Base-by-base conservation (phyloP, 2,113 vertebrate genomes). In the Semicossyphus pulcher region DNA sequence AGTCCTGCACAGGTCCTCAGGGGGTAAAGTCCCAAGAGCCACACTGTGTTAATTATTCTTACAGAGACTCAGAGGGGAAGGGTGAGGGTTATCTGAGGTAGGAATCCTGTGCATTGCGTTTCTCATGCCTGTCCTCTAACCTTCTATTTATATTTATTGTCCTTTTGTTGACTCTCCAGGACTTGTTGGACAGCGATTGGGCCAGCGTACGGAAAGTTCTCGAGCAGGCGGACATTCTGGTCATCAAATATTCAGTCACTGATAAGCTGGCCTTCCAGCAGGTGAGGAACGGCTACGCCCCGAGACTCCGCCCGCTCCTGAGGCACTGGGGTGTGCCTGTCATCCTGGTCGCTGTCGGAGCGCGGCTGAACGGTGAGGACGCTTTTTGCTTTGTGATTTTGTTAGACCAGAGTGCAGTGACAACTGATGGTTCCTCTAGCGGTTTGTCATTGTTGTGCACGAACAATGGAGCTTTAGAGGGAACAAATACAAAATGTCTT, bases 171-270 rank as follows among this genome's bases (percentile, higher is more conserved):
- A 78, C 74, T 84, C 75, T 89, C 76, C 86, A 99, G 97, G 96
- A 95, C 67, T 91, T 98, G 89, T 93, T 99, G 94, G 95, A 97
- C 93, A 97, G 95, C 44, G 96, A 98, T 83, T 97, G 96, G 95
- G 93, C 96, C 23, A 96, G 94, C 1, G 96, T 98, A 42, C 93
- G 93, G 80, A 95, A 94, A 64, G 95, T 97, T 31, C 90, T 98
- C 26, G 95, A 95, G 80, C 93, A 94, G 72, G 97, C 97, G 0
- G 97, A 99, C 93, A 96, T 99, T 77, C 91, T 99, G 86, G 95
- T 99, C 86, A 96, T 98, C 81, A 99, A 99, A 88, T 99, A 98
- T 79, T 96, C 95, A 0, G 96, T 99, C 72, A 97, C 96, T 5
- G 96, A 99, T 92, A 98, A 96, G 90, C 81, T 95, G 88, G 95